These are phyloP conservation scores for Meteorus sp. DNA, from an alignment of 1,140 invertebrate genomes.

Conservation along the genomic window DNA sequence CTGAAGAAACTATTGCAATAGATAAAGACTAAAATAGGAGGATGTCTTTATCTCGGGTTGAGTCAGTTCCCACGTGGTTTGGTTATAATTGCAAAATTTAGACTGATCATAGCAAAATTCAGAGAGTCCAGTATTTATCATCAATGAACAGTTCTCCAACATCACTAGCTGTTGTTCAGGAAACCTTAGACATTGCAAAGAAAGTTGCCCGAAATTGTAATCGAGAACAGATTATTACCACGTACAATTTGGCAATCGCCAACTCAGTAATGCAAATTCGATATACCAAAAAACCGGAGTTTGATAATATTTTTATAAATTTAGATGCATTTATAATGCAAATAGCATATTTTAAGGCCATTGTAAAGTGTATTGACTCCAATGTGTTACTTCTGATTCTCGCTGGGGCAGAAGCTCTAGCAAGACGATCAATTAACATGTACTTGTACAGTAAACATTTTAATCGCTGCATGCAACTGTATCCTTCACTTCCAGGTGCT, in stretches of 20 bases:
- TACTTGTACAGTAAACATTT: conserved; percentile 51
- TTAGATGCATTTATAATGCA: conserved; percentile 49
- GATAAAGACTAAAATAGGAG: no score
- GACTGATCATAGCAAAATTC: conserved; percentile 33
- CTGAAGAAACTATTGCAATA: no score
- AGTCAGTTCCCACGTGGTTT: conserved; percentile 42
- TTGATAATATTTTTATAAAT: conserved; percentile 49
- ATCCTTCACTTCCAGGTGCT: conserved; percentile 42
- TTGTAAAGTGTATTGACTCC: conserved; percentile 47
- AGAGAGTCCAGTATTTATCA: conserved; percentile 35
- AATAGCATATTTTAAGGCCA: conserved; percentile 50
- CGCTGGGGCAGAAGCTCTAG: conserved; percentile 42
- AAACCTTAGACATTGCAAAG: conserved; percentile 33
- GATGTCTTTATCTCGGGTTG: conserved; percentile 38
- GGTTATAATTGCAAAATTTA: conserved; percentile 40
- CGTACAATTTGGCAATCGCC: conserved; percentile 22
- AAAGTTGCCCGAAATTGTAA: conserved; percentile 33
- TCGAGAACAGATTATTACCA: conserved; percentile 32
- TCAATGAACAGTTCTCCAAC: neutral
- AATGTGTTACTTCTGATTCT: conserved; percentile 45
- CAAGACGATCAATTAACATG: conserved; percentile 45
- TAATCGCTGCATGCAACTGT: conserved; percentile 51
- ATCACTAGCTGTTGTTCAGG: conserved; percentile 26
- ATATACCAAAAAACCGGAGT: conserved; percentile 38
- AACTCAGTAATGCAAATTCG: conserved; percentile 39